Base-by-base conservation (phyloP, 2,797 vertebrate species). In the Aldrovandia affinis region DNA sequence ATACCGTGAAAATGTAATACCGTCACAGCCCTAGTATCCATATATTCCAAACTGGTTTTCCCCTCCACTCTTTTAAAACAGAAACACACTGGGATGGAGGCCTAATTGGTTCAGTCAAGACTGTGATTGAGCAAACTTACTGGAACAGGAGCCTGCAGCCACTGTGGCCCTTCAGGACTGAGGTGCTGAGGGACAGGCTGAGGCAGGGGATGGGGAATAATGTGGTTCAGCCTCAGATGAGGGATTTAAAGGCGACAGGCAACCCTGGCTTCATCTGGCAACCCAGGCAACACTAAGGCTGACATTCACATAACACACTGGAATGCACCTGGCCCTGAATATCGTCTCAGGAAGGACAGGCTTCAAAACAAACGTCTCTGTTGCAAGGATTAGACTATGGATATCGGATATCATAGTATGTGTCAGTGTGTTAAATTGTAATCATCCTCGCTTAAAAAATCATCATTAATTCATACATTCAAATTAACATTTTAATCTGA, bases 391-490 rank as follows among this genome's bases (percentile, higher is more conserved):
- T 50, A 50, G 47, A 50, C 47, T 50, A 12, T 2, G 12, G 47
- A 50, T 50, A 50, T 50, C 47, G n/a, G n/a, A 50, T 12, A 50
- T 50, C 47, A 50, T 50, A 50, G 47, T 50, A 50, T 50, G 47
- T 50, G 47, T 50, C 47, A 2, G 47, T 50, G 47, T 12, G 12
- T 5, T 50, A 12, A 50, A n/a, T n/a, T n/a, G n/a, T n/a, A n/a
- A 5, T 50, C 47, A 50, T 12, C 47, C 47, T 12, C 12, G 1
- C 47, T 50, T 50, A 6, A 50, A 50, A 50, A 50, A 12, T 50
- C 47, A 50, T 50, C 87, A 30, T 89, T 86, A 90, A 88, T 81
- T 84, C 73, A 70, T 83, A 80, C 75, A 79, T 82, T 78, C 36
- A 68, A 36, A 30, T 15, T 9, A 39, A 7, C 68, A 9, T 5